These are phyloP conservation scores for Copidosoma floridanum DNA, from an alignment of 1,140 invertebrate species.

Conservation along the genomic window DNA sequence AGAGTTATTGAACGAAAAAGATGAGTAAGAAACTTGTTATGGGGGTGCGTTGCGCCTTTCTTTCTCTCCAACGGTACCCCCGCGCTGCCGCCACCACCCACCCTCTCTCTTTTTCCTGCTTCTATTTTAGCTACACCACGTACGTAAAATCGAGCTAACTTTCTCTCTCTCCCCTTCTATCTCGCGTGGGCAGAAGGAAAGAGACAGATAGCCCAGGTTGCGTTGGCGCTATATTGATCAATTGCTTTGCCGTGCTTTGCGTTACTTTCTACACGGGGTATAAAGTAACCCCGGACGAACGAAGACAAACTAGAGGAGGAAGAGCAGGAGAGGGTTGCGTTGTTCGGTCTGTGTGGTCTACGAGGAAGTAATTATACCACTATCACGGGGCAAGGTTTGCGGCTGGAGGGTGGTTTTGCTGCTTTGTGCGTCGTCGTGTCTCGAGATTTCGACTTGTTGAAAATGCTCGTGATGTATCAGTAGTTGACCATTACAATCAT, in stretches of 20 bases:
- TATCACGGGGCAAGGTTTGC: conserved; percentile 30
- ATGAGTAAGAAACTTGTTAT: conserved; percentile 60
- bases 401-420: too few relatives aligned
- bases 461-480: neutral
- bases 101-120: neutral
- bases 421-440: too few relatives aligned
- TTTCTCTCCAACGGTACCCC: conserved; percentile 32
- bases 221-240: conserved; percentile 58
- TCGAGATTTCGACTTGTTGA: neutral
- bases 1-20: conserved; percentile 60
- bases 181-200: conserved; percentile 17
- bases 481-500: too few relatives aligned
- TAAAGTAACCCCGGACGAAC: conserved; percentile 38
- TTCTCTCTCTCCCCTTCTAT: neutral
- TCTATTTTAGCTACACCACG: neutral
- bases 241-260: conserved; percentile 56
- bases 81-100: too few relatives aligned
- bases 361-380: conserved; percentile 52
- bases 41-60: conserved; percentile 49
- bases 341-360: conserved; percentile 43
- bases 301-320: too few relatives aligned
- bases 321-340: too few relatives aligned
- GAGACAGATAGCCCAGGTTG: conserved; percentile 37
- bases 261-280: conserved; percentile 49
- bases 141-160: neutral